Evolutionary conservation across 2,888 invertebrate species (phyloP).

Genomic region (Hemaris fuciformis): DNA sequence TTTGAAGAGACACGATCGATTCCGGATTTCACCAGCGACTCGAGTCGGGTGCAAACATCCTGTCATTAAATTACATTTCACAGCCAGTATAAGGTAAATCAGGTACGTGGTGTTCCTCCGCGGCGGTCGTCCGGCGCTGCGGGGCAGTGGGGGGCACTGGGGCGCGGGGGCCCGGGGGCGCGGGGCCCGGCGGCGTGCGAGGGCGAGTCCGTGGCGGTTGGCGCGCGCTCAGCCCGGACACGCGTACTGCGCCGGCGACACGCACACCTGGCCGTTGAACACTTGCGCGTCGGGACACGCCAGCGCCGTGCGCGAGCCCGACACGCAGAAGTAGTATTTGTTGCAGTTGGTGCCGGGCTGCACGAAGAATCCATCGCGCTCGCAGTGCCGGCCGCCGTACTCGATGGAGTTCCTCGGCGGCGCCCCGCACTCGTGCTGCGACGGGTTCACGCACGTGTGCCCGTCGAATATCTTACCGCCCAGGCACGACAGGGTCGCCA

Average conservation of each 20-base stretch:
- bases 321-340: slow-evolving; percentile 81
- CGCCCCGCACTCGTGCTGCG: slow-evolving; percentile 66
- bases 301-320: slow-evolving; percentile 73
- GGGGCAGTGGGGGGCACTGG: not conserved
- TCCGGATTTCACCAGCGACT: slow-evolving; percentile 13
- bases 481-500: slow-evolving; percentile 79
- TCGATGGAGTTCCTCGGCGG: slow-evolving; percentile 42
- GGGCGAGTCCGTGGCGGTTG: too few species aligned
- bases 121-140: not conserved
- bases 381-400: slow-evolving; percentile 53
- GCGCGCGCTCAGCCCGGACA: slow-evolving; percentile 67
- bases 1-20: slow-evolving; percentile 29
- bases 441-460: slow-evolving; percentile 73
- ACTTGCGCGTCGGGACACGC: slow-evolving; percentile 68
- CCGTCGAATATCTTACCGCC: slow-evolving; percentile 83
- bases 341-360: slow-evolving; percentile 75
- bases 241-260: slow-evolving; percentile 62
- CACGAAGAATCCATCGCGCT: slow-evolving; percentile 79
- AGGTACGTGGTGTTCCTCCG: not conserved
- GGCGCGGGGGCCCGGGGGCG: slow-evolving; percentile 5
- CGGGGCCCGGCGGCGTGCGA: slow-evolving; percentile 17
- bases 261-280: slow-evolving; percentile 83
- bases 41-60: not conserved
- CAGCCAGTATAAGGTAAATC: not conserved
- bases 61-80: not conserved